Percentiles rank a stretch among this genome's conserved stretches.
Evolutionary conservation across 2,888 invertebrate genomes (phyloP).

Genomic region (Shargacucullia verbasci): DNA sequence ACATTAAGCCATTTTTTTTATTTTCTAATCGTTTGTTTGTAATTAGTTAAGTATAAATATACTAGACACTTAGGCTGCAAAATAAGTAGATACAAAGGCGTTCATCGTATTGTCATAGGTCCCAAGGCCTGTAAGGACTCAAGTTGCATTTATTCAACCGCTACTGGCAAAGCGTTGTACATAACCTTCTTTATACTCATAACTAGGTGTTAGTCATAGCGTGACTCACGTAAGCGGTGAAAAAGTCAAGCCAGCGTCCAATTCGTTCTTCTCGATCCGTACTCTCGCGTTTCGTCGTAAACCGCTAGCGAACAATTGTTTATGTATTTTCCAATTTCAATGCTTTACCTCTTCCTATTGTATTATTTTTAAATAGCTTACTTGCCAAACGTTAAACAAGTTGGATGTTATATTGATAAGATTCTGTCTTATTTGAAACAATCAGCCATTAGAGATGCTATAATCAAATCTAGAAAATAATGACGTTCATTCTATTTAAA

Average conservation of each 20-base stretch:
- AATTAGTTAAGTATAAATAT: not conserved
- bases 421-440: too few species aligned
- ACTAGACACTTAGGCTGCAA: constrained; percentile 11
- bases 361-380: constrained; percentile 7
- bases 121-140: constrained; percentile 71
- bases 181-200: constrained; percentile 40
- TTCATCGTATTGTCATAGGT: constrained; percentile 61
- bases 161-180: constrained; percentile 30
- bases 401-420: too few species aligned
- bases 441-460: too few species aligned
- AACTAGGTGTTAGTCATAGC: constrained; percentile 57
- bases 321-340: constrained; percentile 29
- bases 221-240: constrained; percentile 66
- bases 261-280: constrained; percentile 46
- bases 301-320: constrained; percentile 38
- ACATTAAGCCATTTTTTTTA: not conserved
- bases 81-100: constrained; percentile 19
- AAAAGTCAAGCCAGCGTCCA: constrained; percentile 64
- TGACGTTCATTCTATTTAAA: too few species aligned
- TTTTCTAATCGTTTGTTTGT: not conserved
- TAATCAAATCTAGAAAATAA: too few species aligned
- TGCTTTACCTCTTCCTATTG: constrained; percentile 12
- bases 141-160: constrained; percentile 56
- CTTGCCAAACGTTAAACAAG: not conserved
- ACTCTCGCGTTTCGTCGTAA: constrained; percentile 53